These are phyloP conservation scores for Melieria omissa DNA, from an alignment of 2,888 invertebrate genomes.

Conservation along the genomic window DNA sequence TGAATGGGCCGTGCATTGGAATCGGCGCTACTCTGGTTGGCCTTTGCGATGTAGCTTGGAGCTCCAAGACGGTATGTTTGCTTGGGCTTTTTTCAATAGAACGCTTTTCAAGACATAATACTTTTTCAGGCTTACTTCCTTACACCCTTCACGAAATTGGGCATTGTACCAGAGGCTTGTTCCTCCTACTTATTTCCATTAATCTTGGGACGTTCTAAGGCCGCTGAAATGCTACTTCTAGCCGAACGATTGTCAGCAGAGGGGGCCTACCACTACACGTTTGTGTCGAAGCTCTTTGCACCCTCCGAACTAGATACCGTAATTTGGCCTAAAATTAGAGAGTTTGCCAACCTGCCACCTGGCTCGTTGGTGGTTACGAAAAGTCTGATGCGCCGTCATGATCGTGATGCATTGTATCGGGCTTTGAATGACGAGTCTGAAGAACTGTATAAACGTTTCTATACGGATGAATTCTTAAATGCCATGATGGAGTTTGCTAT, in stretches of 20 bases:
- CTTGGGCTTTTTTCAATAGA: background rate
- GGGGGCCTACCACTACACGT: slow-evolving; percentile 82
- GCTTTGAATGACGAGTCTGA: slow-evolving; percentile 78
- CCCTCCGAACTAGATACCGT: slow-evolving; percentile 71
- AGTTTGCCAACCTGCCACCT: slow-evolving; percentile 70
- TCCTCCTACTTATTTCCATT: slow-evolving; percentile 87
- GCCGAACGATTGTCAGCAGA: slow-evolving; percentile 81
- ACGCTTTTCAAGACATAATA: background rate
- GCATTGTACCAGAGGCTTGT: slow-evolving; percentile 89
- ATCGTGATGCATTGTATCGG: slow-evolving; percentile 73
- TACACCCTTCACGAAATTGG: slow-evolving; percentile 88
- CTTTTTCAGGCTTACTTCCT: slow-evolving; percentile 81
- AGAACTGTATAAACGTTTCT: slow-evolving; percentile 73
- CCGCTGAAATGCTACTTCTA: slow-evolving; percentile 74
- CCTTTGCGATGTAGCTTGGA: slow-evolving; percentile 89
- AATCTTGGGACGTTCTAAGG: slow-evolving; percentile 84
- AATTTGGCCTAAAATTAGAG: slow-evolving; percentile 71
- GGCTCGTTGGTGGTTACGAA: slow-evolving; percentile 77
- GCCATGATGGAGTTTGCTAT: slow-evolving; percentile 64
- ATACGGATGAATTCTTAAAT: slow-evolving; percentile 74
- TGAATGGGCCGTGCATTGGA: slow-evolving; percentile 96
- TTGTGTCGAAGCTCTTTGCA: slow-evolving; percentile 83
- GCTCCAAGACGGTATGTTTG: slow-evolving; percentile 77
- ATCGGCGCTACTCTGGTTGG: slow-evolving; percentile 80
- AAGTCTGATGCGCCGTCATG: slow-evolving; percentile 72